Percentiles rank a stretch among this genome's conserved stretches.
Conservation (phyloP, 2,113 vertebrate species). For the Guaruba guarouba region DNA sequence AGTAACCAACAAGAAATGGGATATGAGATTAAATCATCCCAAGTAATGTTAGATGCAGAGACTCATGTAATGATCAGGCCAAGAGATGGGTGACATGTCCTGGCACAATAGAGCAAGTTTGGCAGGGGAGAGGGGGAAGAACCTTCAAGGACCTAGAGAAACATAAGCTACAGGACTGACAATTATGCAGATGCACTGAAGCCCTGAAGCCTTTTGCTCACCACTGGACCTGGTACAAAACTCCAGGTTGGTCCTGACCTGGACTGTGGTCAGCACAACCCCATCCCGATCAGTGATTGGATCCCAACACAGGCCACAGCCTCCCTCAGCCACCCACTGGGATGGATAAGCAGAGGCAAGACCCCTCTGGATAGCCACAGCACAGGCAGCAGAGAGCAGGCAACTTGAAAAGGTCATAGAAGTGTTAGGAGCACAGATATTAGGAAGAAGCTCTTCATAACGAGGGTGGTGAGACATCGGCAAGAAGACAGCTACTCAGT, state of each 20-base stretch:
- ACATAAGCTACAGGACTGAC: not conserved
- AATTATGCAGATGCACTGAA: not conserved
- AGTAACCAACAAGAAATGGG: not conserved
- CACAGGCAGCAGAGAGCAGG: fast-evolving
- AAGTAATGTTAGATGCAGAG: not conserved
- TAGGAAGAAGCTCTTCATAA: not conserved
- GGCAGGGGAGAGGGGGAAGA: not conserved
- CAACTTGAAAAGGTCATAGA: not conserved
- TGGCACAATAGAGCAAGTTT: not conserved
- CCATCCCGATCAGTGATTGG: fast-evolving
- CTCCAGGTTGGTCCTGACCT: not conserved
- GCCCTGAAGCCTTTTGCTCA: not conserved
- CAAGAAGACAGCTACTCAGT: not conserved
- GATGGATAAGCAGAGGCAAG: not conserved
- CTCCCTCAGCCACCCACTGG: fast-evolving
- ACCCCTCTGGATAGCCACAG: fast-evolving
- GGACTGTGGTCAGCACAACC: fast-evolving
- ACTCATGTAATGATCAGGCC: not conserved
- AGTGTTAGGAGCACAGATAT: not conserved
- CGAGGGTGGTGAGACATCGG: not conserved
- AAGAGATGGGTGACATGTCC: not conserved
- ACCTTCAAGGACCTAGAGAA: not conserved
- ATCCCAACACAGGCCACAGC: not conserved
- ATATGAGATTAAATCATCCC: not conserved
- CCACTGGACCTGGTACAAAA: fast-evolving